phyloP scores from a whole-genome alignment of 2,113 vertebrate species.

The Catagonus wagneri region DNA sequence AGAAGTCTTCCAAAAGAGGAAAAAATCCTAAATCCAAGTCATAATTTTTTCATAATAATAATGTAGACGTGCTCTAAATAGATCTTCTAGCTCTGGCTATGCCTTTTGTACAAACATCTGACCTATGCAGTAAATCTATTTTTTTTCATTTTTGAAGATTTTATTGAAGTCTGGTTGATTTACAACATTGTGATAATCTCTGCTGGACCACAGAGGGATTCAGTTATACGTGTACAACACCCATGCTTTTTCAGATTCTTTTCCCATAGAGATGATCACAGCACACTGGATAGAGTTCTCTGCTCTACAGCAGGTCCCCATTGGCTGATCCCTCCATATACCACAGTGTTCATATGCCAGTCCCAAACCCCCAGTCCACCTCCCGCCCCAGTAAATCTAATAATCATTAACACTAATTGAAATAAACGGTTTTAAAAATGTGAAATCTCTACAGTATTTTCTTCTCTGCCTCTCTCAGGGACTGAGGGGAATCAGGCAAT shows the following conservation, averaged over 20 bases:
- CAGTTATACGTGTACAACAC: no score
- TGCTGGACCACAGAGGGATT: no score
- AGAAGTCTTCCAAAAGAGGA: neutral
- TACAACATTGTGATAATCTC: no score
- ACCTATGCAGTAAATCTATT: neutral
- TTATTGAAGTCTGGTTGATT: no score
- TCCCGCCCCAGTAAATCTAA: neutral
- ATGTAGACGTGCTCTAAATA: slow-evolving; percentile 50
- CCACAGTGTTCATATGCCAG: no score
- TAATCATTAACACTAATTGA: neutral
- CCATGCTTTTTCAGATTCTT: no score
- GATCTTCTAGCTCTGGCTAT: neutral
- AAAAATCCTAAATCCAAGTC: neutral
- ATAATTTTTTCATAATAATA: slow-evolving; percentile 71
- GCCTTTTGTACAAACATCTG: slow-evolving; percentile 29
- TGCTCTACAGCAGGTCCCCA: no score
- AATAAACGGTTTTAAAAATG: slow-evolving; percentile 40
- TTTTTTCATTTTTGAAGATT: no score
- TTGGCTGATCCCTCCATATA: no score
- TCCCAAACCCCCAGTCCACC: no score
- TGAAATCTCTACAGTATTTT: slow-evolving; percentile 29
- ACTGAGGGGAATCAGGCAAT: neutral
- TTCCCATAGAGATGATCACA: no score
- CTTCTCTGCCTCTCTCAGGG: neutral
- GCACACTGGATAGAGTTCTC: no score